Evolutionary conservation across 1,140 invertebrate species (phyloP).

Genomic region (Drosophila sproati): DNA sequence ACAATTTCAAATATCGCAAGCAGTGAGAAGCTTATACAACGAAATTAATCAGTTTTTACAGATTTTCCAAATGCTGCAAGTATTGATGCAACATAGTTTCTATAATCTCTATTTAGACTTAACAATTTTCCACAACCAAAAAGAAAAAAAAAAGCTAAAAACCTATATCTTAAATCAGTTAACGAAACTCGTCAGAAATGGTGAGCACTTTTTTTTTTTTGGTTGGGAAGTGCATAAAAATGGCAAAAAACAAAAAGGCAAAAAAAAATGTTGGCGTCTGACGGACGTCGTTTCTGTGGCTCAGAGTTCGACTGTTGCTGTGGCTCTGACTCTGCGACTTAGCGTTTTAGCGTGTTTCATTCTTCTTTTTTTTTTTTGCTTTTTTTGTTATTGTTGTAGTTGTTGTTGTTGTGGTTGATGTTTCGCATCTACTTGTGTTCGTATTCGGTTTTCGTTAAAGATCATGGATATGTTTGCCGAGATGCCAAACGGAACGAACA

Average conservation of each 20-base stretch:
- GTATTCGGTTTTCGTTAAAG: slow-evolving; percentile 23
- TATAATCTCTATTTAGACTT: too few species aligned
- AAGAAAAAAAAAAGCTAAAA: slow-evolving; percentile 4
- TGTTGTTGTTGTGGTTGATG: slow-evolving; percentile 8
- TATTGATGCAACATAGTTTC: too few species aligned
- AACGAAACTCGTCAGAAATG: too few species aligned
- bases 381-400: neutral
- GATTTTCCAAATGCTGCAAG: too few species aligned
- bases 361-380: neutral
- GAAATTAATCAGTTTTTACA: too few species aligned
- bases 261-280: slow-evolving; percentile 50
- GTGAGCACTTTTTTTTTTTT: neutral
- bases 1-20: too few species aligned
- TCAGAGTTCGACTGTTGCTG: neutral
- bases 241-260: slow-evolving; percentile 11
- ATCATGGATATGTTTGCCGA: slow-evolving; percentile 78
- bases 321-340: slow-evolving; percentile 22
- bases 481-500: slow-evolving; percentile 58
- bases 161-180: neutral
- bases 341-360: slow-evolving; percentile 52
- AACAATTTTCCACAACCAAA: neutral
- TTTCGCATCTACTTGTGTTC: slow-evolving; percentile 10
- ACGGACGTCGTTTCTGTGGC: slow-evolving; percentile 33
- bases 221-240: slow-evolving; percentile 10
- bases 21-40: too few species aligned